Base-by-base conservation (phyloP, 2,113 vertebrate species). In the Morone chrysops region DNA sequence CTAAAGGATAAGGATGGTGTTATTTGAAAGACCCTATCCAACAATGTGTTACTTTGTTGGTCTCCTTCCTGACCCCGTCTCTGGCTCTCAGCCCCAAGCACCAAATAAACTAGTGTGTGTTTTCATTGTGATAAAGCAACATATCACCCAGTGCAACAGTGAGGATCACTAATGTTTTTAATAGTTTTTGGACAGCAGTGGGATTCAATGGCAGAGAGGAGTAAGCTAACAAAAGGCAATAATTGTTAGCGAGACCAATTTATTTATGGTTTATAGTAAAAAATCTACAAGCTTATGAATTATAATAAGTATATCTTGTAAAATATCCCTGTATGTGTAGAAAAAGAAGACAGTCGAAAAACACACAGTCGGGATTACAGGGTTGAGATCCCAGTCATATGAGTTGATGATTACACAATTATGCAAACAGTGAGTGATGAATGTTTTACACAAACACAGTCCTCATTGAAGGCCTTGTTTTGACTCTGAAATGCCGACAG, bases 301-400 rank as follows among this genome's bases (percentile, higher is more conserved):
- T 54, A 45, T 0, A 76, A 14, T 40, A 2, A 36, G 11, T 53
- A 17, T 38, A 56, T 60, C 9, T 0, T 25, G 18, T 45, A 43
- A 8, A 54, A 63, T 54, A 75, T 18, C 8, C 48, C 11, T 51
- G 10, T 25, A 18, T 6, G 3, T 17, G 6, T 12, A 66, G 36
- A 47, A 17, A 25, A 25, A 38, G 6, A 56, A 47, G n/a, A 11
- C 25, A 25, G 25, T 25, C 25, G 2, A 31, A 31, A 70, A 16
- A 66, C 20, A 66, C 41, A 65, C 1, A 20, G 61, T 57, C 17
- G 50, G n/a, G 12, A 25, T 73, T 72, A 41, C 3, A 40, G 31
- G n/a, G 41, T 2, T 47, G 17, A 56, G 31, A 80, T 78, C 20
- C 66, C 51, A 70, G 69, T 88, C 72, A 86, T 75, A 85, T 77